Conservation (phyloP, 2,113 vertebrate genomes). For the Paratilapia polleni region DNA sequence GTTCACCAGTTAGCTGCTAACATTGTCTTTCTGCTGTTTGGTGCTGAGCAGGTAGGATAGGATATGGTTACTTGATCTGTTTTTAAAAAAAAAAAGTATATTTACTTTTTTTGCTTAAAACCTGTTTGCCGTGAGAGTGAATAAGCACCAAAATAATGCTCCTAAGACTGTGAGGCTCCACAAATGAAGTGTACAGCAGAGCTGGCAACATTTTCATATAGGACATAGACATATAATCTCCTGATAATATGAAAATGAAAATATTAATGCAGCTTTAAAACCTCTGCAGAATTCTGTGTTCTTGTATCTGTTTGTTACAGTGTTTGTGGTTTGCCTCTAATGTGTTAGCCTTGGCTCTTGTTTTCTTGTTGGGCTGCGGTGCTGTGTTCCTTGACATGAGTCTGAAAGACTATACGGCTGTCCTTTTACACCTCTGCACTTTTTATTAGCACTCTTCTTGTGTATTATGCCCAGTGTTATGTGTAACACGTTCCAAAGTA, state of each 20-base stretch:
- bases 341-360: not conserved
- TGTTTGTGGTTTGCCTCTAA: not conserved
- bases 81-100: fast-evolving
- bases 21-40: not conserved
- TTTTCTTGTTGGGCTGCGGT: not conserved
- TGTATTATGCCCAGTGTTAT: too few species aligned
- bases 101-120: not conserved
- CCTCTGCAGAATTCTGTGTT: not conserved
- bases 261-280: not conserved
- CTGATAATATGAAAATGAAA: not conserved
- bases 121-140: not conserved
- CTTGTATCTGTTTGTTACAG: not conserved
- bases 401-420: not conserved
- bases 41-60: not conserved
- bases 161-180: not conserved
- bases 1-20: not conserved
- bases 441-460: too few species aligned
- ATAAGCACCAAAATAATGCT: not conserved
- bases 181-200: not conserved
- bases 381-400: not conserved
- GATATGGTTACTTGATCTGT: not conserved
- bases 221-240: not conserved
- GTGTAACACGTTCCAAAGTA: too few species aligned
- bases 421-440: not conserved
- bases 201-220: not conserved